A percentile compares a stretch with the other conserved stretches of the same genome.
Evolutionary conservation across 2,797 vertebrate genomes (phyloP).

Genomic region (Nothura maculosa): DNA sequence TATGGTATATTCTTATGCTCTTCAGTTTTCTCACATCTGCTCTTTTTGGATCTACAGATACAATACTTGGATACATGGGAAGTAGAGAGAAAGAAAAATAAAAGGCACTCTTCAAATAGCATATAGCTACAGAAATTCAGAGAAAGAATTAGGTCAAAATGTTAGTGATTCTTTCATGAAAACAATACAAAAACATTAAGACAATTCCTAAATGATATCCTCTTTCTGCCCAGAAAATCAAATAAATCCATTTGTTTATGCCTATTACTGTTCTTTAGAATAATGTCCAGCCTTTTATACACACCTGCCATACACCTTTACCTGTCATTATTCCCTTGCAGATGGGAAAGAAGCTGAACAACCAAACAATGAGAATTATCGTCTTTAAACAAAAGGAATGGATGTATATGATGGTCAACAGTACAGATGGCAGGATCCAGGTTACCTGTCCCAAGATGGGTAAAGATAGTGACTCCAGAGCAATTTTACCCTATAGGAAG

Average conservation of each 20-base stretch:
- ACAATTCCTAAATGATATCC: neutral
- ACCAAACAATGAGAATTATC: neutral
- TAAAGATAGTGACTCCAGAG: slow-evolving; percentile 2
- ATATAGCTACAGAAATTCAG: neutral
- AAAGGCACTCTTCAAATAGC: neutral
- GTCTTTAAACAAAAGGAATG: neutral
- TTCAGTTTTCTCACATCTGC: slow-evolving; percentile 38
- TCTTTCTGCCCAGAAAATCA: neutral
- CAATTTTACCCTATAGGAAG: neutral
- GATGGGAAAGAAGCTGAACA: neutral
- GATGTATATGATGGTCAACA: rapidly evolving
- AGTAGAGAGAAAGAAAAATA: too few relatives aligned
- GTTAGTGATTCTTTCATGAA: neutral
- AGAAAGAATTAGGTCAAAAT: neutral
- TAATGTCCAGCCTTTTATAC: neutral
- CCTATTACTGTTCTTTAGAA: neutral
- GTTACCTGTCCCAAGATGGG: neutral
- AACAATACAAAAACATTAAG: neutral
- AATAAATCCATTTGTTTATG: neutral
- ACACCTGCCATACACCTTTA: neutral
- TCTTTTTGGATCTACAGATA: slow-evolving; percentile 2
- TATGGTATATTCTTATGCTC: neutral
- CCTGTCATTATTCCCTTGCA: neutral
- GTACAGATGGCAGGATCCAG: neutral
- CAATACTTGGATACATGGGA: slow-evolving; percentile 29